phyloP scores from a whole-genome alignment of 37 sponge, comb jelly and placozoan genomes.

The Beroe forskalii region DNA sequence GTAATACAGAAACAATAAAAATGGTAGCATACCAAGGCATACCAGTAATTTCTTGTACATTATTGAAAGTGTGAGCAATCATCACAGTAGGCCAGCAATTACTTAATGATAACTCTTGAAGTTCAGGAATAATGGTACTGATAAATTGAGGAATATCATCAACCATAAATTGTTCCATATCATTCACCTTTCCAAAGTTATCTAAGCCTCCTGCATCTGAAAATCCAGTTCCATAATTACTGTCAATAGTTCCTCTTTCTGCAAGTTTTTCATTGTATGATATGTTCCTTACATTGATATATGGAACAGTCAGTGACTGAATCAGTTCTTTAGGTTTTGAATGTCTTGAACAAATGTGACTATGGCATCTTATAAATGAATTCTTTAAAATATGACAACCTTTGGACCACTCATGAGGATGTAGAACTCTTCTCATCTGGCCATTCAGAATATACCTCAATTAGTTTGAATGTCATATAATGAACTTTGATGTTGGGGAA shows the following conservation, averaged over 20 bases:
- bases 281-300: background rate
- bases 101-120: background rate
- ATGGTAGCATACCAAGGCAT: background rate
- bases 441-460: too few relatives aligned
- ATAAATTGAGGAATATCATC: constrained; percentile 10
- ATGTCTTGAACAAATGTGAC: too few relatives aligned
- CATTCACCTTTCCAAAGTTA: constrained; percentile 7
- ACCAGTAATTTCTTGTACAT: constrained; percentile 11
- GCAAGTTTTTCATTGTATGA: background rate
- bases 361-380: too few relatives aligned
- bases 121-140: background rate
- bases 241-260: background rate
- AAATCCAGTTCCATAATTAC: background rate
- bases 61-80: constrained; percentile 42
- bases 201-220: constrained; percentile 28
- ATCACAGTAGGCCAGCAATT: constrained; percentile 16
- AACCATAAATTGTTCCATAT: constrained; percentile 31
- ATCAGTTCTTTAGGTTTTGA: too few relatives aligned
- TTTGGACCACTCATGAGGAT: too few relatives aligned
- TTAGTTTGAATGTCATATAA: too few relatives aligned
- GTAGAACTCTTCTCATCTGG: too few relatives aligned
- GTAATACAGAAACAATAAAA: background rate
- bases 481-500: too few relatives aligned
- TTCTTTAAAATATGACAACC: too few relatives aligned
- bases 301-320: too few relatives aligned